phyloP scores from a whole-genome alignment of 2,797 vertebrate species.

The Vireo griseus region DNA sequence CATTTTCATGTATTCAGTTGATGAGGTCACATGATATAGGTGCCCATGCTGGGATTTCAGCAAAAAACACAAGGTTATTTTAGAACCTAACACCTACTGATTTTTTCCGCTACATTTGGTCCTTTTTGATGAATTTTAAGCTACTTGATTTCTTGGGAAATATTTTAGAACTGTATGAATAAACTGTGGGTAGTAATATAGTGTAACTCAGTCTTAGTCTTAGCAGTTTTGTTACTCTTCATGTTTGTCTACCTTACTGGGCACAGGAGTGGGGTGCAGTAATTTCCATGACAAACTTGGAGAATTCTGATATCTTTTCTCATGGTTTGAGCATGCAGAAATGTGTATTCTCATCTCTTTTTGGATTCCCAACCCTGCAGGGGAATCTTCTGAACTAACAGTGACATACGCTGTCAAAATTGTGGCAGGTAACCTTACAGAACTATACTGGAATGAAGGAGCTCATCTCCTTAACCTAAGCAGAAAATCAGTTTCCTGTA shows the following conservation, averaged over 20 bases:
- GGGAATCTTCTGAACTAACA: neutral
- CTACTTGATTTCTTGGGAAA: neutral
- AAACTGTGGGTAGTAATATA: neutral
- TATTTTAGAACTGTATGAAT: neutral
- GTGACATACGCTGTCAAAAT: neutral
- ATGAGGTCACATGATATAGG: neutral
- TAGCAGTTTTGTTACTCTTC: neutral
- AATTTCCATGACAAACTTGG: neutral
- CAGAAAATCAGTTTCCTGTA: neutral
- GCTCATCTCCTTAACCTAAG: neutral
- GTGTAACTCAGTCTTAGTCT: neutral
- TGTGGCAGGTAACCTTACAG: neutral
- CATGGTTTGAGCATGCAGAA: neutral
- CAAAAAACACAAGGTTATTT: neutral
- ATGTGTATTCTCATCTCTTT: neutral
- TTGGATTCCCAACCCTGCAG: neutral
- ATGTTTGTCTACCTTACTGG: neutral
- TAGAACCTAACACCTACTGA: neutral
- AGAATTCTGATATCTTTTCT: neutral
- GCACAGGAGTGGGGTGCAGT: accelerated
- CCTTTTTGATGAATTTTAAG: neutral
- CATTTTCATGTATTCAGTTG: neutral
- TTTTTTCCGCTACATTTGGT: neutral
- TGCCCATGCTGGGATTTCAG: neutral
- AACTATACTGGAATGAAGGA: neutral